A percentile compares a stretch with the other conserved stretches of the same genome.
Conservation (phyloP, 1,140 invertebrate genomes). For the Drosophila sucinea region DNA sequence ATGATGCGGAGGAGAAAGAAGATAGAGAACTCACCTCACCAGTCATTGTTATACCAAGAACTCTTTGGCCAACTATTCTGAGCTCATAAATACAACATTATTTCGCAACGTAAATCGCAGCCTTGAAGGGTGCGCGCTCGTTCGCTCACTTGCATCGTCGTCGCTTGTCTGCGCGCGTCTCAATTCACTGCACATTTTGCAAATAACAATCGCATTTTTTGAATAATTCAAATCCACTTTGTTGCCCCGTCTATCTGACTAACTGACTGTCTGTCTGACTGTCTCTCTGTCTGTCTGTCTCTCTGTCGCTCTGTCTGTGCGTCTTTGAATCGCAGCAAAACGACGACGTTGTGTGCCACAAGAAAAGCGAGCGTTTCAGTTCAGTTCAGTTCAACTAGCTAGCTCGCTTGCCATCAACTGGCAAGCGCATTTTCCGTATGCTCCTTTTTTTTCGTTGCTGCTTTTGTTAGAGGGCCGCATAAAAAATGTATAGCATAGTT, state of each 20-base stretch:
- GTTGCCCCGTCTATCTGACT: constrained; percentile 53
- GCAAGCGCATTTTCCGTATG: constrained; percentile 64
- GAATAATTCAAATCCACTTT: constrained; percentile 81
- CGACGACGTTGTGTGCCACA: constrained; percentile 49
- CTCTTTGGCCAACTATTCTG: constrained; percentile 61
- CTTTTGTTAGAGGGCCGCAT: constrained; percentile 58
- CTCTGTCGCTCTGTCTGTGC: constrained; percentile 15
- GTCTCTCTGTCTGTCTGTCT: constrained; percentile 21
- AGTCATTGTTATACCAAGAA: constrained; percentile 31
- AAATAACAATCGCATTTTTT: constrained; percentile 81
- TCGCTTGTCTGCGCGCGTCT: constrained; percentile 70
- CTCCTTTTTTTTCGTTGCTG: constrained; percentile 5
- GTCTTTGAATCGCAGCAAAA: constrained; percentile 47
- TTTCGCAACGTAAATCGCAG: constrained; percentile 75
- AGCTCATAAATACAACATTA: constrained; percentile 79
- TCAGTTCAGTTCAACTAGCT: neutral
- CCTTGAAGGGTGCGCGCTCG: constrained; percentile 20
- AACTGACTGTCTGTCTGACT: constrained; percentile 5
- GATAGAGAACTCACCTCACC: neutral
- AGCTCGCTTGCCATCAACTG: constrained; percentile 27
- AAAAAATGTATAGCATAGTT: constrained; percentile 77
- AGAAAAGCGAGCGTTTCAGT: constrained; percentile 48
- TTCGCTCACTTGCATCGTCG: constrained; percentile 41
- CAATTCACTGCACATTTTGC: constrained; percentile 80
- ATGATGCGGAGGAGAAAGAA: neutral